Conservation (phyloP, 2,797 vertebrate species). For the Danio albolineatus region DNA sequence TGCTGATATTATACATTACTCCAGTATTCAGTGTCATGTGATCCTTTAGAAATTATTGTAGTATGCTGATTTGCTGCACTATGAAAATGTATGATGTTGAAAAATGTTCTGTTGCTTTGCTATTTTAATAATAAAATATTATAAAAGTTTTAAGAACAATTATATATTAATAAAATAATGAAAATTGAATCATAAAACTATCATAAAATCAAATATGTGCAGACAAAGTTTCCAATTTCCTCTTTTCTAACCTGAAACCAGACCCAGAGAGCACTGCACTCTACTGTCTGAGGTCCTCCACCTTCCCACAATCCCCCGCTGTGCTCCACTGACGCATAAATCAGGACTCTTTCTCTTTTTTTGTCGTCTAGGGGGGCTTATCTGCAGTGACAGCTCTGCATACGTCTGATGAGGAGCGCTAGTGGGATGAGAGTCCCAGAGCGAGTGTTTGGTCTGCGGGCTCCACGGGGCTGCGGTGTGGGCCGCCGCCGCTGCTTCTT, state of each 20-base stretch:
- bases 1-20: not conserved
- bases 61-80: not conserved
- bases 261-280: not conserved
- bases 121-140: no score
- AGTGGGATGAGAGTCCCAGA: conserved; percentile 23
- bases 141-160: no score
- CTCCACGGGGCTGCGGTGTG: conserved; percentile 7
- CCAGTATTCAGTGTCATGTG: not conserved
- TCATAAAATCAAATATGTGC: not conserved
- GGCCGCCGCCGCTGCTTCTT: conserved; percentile 20
- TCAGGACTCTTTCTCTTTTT: conserved; percentile 36
- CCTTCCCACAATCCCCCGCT: conserved; percentile 43
- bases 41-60: not conserved
- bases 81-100: no score
- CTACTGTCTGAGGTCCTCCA: conserved; percentile 21
- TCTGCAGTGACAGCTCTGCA: conserved; percentile 51
- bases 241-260: no score
- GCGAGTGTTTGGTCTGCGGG: conserved; percentile 4
- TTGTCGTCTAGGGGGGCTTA: conserved; percentile 19
- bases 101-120: no score
- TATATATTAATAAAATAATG: no score
- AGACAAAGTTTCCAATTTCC: not conserved
- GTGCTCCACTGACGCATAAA: conserved; percentile 47
- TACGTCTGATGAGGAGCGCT: conserved; percentile 21
- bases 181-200: no score